These are phyloP conservation scores for Aeoliscus strigatus DNA, from an alignment of 2,797 vertebrate genomes.

Conservation along the genomic window DNA sequence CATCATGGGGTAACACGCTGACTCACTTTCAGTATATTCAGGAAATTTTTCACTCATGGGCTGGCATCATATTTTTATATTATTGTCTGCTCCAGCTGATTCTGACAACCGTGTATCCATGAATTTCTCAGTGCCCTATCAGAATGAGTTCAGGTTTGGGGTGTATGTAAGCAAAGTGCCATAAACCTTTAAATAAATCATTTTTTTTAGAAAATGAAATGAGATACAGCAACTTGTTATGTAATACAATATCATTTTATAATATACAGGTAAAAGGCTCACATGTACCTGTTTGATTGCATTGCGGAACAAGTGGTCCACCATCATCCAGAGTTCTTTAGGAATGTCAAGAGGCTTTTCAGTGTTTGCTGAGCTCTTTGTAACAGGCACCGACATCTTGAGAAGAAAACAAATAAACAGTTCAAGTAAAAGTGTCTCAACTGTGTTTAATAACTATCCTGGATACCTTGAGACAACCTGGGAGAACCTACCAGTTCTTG, in stretches of 20 bases:
- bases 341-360: conserved; percentile 88
- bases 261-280: not conserved
- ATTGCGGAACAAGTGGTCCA: conserved; percentile 87
- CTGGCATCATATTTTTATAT: no score
- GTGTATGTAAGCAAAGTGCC: no score
- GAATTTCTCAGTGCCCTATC: no score
- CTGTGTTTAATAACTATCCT: not conserved
- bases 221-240: no score
- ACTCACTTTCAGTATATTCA: no score
- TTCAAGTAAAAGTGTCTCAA: conserved; percentile 4
- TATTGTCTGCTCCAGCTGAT: no score
- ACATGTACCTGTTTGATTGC: conserved; percentile 84
- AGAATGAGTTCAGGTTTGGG: no score
- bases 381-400: conserved; percentile 72
- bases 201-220: not conserved
- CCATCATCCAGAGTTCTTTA: conserved; percentile 97
- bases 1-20: no score
- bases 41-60: no score
- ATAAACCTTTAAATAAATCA: no score
- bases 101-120: no score
- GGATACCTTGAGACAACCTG: not conserved
- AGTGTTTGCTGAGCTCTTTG: conserved; percentile 35
- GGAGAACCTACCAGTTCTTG: conserved; percentile 75
- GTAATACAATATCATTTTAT: conserved; percentile 8
- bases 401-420: conserved; percentile 14